Conservation (phyloP, 2,797 vertebrate species). For the Apodemus agrarius region DNA sequence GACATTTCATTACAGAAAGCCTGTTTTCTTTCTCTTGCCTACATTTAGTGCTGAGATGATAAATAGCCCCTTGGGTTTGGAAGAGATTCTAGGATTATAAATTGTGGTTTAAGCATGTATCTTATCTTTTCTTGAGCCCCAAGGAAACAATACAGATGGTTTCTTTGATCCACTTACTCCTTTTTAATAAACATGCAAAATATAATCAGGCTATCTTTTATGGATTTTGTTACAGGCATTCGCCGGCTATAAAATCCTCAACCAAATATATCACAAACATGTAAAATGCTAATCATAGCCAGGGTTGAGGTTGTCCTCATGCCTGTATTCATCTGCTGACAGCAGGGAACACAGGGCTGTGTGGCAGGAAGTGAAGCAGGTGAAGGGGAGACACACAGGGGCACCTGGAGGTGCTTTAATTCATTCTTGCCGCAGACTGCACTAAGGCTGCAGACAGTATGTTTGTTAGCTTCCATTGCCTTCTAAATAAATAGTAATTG, state of each 20-base stretch:
- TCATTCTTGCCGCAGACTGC: background rate
- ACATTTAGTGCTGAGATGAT: conserved; percentile 58
- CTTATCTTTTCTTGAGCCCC: conserved; percentile 25
- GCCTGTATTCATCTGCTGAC: background rate
- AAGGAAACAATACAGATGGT: conserved; percentile 15
- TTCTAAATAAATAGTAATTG: background rate
- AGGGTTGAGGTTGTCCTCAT: background rate
- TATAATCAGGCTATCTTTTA: conserved; percentile 9
- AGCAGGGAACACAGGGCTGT: background rate
- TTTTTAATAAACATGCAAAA: conserved; percentile 63
- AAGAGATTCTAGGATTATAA: conserved; percentile 54
- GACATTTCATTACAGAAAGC: conserved; percentile 67
- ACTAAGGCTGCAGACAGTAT: background rate
- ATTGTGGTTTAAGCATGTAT: conserved; percentile 53
- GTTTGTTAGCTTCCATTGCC: background rate
- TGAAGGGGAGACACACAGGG: background rate
- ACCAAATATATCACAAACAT: background rate
- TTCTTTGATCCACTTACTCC: conserved; percentile 36
- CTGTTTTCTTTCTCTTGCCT: conserved; percentile 62
- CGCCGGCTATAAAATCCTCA: conserved; percentile 29
- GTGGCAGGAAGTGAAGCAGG: background rate
- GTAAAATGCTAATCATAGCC: background rate
- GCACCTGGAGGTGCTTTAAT: background rate
- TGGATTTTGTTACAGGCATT: background rate
- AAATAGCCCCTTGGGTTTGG: background rate